Percentiles rank a stretch among this genome's conserved stretches.
These are phyloP conservation scores for Mizuhopecten yessoensis DNA, from an alignment of 1,140 invertebrate genomes.

Conservation along the genomic window DNA sequence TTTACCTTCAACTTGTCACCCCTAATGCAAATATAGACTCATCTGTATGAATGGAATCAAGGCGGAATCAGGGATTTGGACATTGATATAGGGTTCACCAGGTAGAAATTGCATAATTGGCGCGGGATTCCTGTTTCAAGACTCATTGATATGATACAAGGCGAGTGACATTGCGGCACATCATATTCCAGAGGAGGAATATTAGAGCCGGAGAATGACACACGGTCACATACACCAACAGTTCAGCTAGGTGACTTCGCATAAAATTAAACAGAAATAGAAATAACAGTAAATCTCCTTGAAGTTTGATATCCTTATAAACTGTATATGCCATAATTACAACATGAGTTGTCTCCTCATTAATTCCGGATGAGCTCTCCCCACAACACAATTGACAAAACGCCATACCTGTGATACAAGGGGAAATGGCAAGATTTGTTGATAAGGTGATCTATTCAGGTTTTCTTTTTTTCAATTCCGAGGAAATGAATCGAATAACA, in stretches of 20 bases:
- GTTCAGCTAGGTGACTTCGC: too few relatives aligned
- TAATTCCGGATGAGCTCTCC: too few relatives aligned
- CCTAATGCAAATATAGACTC: neutral
- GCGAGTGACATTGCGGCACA: neutral
- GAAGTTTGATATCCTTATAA: too few relatives aligned
- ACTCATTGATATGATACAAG: neutral
- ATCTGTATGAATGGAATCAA: neutral
- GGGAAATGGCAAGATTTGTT: too few relatives aligned
- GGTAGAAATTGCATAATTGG: neutral
- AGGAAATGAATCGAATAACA: too few relatives aligned
- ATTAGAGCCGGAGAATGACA: neutral
- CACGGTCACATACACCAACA: neutral
- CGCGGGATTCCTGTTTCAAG: neutral
- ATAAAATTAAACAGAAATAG: too few relatives aligned
- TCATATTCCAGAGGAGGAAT: neutral
- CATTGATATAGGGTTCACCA: neutral
- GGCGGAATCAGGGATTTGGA: neutral
- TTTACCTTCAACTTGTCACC: constrained; percentile 17
- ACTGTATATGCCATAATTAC: neutral
- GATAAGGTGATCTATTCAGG: too few relatives aligned
- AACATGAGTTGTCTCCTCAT: neutral
- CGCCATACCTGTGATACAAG: too few relatives aligned
- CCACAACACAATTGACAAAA: too few relatives aligned
- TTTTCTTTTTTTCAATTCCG: too few relatives aligned
- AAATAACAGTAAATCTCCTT: too few relatives aligned